Evolutionary conservation across 1,140 invertebrate species (phyloP).

Genomic region (Heliconius hewitsoni): DNA sequence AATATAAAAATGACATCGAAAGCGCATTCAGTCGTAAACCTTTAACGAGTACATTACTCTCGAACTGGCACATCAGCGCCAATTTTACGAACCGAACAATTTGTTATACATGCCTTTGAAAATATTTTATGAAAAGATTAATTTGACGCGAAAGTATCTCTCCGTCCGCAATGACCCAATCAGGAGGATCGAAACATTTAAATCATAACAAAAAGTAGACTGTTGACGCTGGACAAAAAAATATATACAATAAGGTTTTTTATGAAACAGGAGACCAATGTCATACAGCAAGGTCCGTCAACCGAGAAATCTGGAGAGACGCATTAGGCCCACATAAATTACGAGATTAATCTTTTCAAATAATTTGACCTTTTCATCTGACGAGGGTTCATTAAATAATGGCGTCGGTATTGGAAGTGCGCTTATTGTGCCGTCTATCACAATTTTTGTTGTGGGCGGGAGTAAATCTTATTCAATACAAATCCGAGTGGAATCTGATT

Average conservation of each 20-base stretch:
- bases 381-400: constrained; percentile 81
- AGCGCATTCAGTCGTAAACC: constrained; percentile 69
- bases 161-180: constrained; percentile 41
- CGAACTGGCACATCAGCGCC: constrained; percentile 58
- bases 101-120: constrained; percentile 36
- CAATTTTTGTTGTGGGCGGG: constrained; percentile 68
- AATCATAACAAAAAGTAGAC: constrained; percentile 36
- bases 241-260: constrained; percentile 48
- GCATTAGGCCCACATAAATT: constrained; percentile 75
- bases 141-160: constrained; percentile 27
- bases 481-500: constrained; percentile 46
- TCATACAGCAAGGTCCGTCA: constrained; percentile 60
- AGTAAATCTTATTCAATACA: constrained; percentile 54
- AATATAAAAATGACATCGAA: constrained; percentile 58
- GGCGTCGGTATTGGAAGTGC: constrained; percentile 73
- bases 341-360: constrained; percentile 81
- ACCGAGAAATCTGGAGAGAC: constrained; percentile 66
- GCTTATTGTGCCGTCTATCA: constrained; percentile 78
- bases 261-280: constrained; percentile 63
- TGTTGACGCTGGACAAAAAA: constrained; percentile 36
- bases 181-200: constrained; percentile 42
- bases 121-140: constrained; percentile 34
- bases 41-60: constrained; percentile 78
- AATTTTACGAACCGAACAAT: constrained; percentile 54
- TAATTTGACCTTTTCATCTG: constrained; percentile 80